Base-by-base conservation (phyloP, 2,888 invertebrate species). In the Branchinecta sandiegonensis region DNA sequence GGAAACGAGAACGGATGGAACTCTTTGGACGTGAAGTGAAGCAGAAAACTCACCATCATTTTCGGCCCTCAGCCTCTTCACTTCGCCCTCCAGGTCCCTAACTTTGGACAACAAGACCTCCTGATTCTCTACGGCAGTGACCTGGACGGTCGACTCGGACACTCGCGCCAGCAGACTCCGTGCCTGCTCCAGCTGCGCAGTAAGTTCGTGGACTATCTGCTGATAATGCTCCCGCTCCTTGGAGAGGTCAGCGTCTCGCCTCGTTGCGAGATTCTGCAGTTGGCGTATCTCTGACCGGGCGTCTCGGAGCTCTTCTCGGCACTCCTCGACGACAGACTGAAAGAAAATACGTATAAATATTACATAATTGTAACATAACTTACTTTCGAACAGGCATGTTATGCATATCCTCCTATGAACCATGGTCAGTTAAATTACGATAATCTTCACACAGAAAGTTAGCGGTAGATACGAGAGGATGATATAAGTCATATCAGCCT, bases 191-290 rank as follows among this genome's bases (percentile, higher is more conserved):
- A 56, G 10, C 56, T 56, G 56, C 8, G 56, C 8, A 1, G 56
- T 56, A 8, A 56, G 56, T 17, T 56, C 63, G 14, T 56, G 56
- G 17, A 56, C 17, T n/a, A 56, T 56, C n/a, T 56, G 56, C 56
- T 56, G 56, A 56, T 56, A 56, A 56, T 56, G 56, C 11, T 56
- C 56, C 17, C 56, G n/a, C 17, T 56, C 56, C 17, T 56, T 56
- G 17, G 9, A 56, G 17, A 56, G 56, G 17, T 56, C 56, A 56
- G 56, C 56, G 9, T 56, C 56, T 56, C 56, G n/a, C 17, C 56
- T n/a, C 56, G 56, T 14, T n/a, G 56, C n/a, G 56, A 14, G 56
- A 56, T 56, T 56, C 10, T 56, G 56, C n/a, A 56, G 56, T 17
- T 56, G 56, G n/a, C 56, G n/a, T 56, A 56, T 56, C 56, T 56